phyloP scores from a whole-genome alignment of 2,888 invertebrate genomes.

The Hylaea fasciaria region DNA sequence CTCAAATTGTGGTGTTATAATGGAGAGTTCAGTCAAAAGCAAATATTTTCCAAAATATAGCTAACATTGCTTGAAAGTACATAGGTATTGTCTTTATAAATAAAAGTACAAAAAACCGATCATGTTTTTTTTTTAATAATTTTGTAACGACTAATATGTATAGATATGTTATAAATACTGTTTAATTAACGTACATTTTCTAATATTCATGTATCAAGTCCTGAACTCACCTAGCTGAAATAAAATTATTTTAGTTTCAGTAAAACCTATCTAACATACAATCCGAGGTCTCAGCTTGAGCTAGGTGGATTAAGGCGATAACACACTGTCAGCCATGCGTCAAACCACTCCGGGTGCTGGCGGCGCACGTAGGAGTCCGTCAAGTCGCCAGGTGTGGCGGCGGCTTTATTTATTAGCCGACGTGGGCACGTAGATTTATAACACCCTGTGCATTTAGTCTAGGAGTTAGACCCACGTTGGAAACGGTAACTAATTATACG shows the following conservation, averaged over 20 bases:
- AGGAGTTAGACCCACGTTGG: slow-evolving; percentile 16
- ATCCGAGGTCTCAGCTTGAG: slow-evolving; percentile 15
- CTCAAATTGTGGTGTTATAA: slow-evolving; percentile 10
- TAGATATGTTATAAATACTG: too few relatives aligned
- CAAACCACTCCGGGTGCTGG: slow-evolving; percentile 49
- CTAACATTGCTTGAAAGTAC: neutral
- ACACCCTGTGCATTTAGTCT: slow-evolving; percentile 42
- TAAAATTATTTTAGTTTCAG: neutral
- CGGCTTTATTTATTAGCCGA: slow-evolving; percentile 67
- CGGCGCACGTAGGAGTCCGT: slow-evolving; percentile 69
- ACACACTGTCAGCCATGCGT: slow-evolving; percentile 50
- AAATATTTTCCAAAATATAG: neutral
- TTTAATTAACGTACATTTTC: too few relatives aligned
- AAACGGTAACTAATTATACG: neutral
- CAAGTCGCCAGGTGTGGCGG: slow-evolving; percentile 69
- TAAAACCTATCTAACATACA: neutral
- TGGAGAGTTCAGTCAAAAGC: neutral
- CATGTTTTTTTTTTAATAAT: too few relatives aligned
- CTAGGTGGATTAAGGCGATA: slow-evolving; percentile 48
- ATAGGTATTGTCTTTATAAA: too few relatives aligned
- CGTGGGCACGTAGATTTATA: slow-evolving; percentile 68
- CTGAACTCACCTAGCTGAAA: too few relatives aligned
- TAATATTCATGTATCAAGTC: too few relatives aligned
- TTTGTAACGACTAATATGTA: too few relatives aligned
- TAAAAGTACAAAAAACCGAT: too few relatives aligned